Evolutionary conservation across 2,113 vertebrate genomes (phyloP).

Genomic region (Brachypteracias leptosomus): DNA sequence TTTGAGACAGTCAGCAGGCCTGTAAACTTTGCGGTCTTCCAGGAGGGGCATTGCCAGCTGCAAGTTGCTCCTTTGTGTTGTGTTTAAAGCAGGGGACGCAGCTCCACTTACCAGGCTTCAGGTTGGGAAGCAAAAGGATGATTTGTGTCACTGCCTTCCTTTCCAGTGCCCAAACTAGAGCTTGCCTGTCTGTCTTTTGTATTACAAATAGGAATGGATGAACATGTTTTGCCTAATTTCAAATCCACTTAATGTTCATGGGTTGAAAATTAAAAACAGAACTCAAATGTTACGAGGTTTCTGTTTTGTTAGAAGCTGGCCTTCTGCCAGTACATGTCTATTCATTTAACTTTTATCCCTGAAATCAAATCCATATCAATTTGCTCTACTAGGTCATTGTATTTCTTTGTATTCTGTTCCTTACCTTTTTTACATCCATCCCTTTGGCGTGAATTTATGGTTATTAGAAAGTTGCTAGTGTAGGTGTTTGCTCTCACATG

Average conservation of each 20-base stretch:
- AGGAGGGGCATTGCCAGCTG: not conserved
- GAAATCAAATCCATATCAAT: not conserved
- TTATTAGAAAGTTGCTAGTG: not conserved
- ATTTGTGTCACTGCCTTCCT: not conserved
- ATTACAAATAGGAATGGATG: not conserved
- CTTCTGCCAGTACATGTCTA: not conserved
- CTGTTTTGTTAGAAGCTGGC: conserved; percentile 22
- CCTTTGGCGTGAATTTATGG: not conserved
- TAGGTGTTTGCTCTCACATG: not conserved
- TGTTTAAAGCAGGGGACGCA: not conserved
- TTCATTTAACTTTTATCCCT: conserved; percentile 25
- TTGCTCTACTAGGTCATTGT: not conserved
- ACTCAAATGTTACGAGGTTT: not conserved
- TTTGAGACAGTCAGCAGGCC: not conserved
- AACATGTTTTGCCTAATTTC: conserved; percentile 44
- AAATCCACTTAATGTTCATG: conserved; percentile 46
- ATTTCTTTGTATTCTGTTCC: not conserved
- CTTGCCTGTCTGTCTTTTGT: not conserved
- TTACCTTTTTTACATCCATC: not conserved
- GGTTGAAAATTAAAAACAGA: conserved; percentile 61
- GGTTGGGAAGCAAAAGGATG: not conserved
- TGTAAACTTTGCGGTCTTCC: not conserved
- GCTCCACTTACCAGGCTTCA: not conserved
- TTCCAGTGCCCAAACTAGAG: not conserved
- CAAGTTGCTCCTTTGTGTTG: not conserved